Conservation (phyloP, 2,797 vertebrate species). For the Oryzias sinensis region DNA sequence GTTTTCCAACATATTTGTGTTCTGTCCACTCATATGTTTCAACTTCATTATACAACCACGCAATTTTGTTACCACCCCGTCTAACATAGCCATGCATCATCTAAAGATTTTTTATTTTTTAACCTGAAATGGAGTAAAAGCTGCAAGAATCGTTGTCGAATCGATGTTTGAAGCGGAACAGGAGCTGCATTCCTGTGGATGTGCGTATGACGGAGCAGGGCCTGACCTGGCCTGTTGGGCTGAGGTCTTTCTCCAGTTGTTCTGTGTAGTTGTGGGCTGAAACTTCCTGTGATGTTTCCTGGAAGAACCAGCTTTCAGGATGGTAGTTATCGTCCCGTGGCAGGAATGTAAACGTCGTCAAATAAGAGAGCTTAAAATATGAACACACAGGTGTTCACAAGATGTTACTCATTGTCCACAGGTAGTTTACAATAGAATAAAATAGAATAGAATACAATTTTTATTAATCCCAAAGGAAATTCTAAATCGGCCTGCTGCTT, state of each 20-base stretch:
- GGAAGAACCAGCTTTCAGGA: constrained; percentile 31
- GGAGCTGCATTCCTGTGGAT: constrained; percentile 37
- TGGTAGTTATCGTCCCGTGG: constrained; percentile 5
- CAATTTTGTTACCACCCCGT: too few species aligned
- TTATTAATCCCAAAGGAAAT: too few species aligned
- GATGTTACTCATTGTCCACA: too few species aligned
- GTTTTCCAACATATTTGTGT: too few species aligned
- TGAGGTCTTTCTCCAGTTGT: constrained; percentile 43
- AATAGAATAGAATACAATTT: too few species aligned
- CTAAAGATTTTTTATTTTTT: too few species aligned
- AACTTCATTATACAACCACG: too few species aligned
- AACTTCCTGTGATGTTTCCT: constrained; percentile 74
- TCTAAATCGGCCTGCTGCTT: too few species aligned
- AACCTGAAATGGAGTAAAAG: too few species aligned
- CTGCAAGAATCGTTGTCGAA: constrained; percentile 11
- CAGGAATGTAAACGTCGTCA: constrained; percentile 30
- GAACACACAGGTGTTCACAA: not conserved
- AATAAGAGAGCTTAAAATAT: not conserved
- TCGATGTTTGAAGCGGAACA: constrained; percentile 17
- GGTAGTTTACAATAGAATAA: too few species aligned
- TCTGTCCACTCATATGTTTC: too few species aligned
- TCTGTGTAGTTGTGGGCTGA: constrained; percentile 54
- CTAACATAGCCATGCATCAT: too few species aligned
- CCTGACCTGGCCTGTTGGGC: constrained; percentile 14
- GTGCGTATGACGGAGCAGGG: constrained; percentile 14